Base-by-base conservation (phyloP, 1,140 invertebrate genomes). In the Hyles vespertilio region DNA sequence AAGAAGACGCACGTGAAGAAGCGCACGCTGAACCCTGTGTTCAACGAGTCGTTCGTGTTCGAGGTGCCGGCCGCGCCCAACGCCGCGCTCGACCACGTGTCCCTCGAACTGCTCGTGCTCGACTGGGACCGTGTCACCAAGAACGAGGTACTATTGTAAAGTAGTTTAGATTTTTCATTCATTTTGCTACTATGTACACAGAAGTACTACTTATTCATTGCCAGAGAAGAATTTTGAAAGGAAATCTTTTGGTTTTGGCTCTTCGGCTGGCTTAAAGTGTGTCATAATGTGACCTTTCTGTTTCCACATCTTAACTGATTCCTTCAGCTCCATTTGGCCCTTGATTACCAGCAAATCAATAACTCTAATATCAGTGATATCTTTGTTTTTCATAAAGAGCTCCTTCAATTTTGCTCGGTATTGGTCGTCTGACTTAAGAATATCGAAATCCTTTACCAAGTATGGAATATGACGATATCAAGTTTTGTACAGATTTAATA, bases 1-100 rank as follows among this genome's bases (percentile, higher is more conserved):
- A 99, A 99, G 92, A 99, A 99, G 91, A 99, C 98, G 0, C 98
- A 99, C 79, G 97, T 99, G 32, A 99, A 99, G 91, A 99, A 99
- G 83, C 93, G 97, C 40, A 99, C 98, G 3, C 90, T 98, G 55
- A 98, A 98, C 89, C 98, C 98, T 0, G 97, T 99, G 51, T 99
- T 99, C 90, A 99, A 99, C 89, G 98, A 99, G 89, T 98, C 96
- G 12, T 99, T 96, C 79, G 94, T 95, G 12, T 96, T 96, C 77
- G 95, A 96, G 59, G 94, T 96, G 64, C 95, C 95, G 0, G 82
- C 79, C 12, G 85, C 85, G 9, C 81, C 89, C 46, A 93, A 93
- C 61, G 95, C 97, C 75, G 94, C 94, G 11, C 92, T 99, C 51
- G 95, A 96, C 69, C 96, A 95, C 75, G 95, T 99, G 53, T 96